Percentiles rank a stretch among this genome's conserved stretches.
phyloP scores from a whole-genome alignment of 2,797 vertebrate species.

The Gymnodraco acuticeps region DNA sequence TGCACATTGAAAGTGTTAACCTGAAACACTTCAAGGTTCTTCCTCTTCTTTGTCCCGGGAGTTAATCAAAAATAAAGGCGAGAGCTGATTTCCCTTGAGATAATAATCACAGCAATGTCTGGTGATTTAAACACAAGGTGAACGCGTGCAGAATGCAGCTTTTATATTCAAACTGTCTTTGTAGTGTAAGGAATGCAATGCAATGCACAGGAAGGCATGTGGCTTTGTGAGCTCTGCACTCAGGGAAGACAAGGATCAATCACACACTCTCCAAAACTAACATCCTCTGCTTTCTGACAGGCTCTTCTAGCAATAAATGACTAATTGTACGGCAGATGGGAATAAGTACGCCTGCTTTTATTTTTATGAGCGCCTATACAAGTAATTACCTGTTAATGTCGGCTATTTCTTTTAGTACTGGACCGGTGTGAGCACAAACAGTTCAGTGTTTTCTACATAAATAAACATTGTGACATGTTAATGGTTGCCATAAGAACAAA shows the following conservation, averaged over 20 bases:
- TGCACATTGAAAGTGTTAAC: conserved; percentile 26
- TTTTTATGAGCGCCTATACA: conserved; percentile 52
- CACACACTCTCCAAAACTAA: conserved; percentile 18
- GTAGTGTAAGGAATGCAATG: no score
- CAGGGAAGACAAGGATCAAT: neutral
- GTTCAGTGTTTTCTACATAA: conserved; percentile 1
- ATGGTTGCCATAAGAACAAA: neutral
- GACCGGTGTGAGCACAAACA: neutral
- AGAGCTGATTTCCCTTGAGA: conserved; percentile 59
- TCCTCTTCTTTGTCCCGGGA: conserved; percentile 30
- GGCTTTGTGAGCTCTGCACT: neutral
- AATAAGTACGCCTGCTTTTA: conserved; percentile 46
- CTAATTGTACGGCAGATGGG: conserved; percentile 46
- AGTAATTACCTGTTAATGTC: conserved; percentile 49
- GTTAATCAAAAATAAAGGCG: conserved; percentile 57
- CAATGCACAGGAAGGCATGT: no score
- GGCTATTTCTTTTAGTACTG: conserved; percentile 34
- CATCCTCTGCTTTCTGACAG: neutral
- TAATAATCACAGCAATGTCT: conserved; percentile 35
- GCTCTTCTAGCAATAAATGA: conserved; percentile 6
- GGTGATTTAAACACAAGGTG: conserved; percentile 45
- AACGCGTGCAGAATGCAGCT: neutral
- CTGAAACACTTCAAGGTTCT: conserved; percentile 60
- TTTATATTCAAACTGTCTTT: no score
- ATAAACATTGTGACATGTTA: conserved; percentile 14